phyloP scores from a whole-genome alignment of 2,797 vertebrate genomes.

The Phrynocephalus vlangalii region DNA sequence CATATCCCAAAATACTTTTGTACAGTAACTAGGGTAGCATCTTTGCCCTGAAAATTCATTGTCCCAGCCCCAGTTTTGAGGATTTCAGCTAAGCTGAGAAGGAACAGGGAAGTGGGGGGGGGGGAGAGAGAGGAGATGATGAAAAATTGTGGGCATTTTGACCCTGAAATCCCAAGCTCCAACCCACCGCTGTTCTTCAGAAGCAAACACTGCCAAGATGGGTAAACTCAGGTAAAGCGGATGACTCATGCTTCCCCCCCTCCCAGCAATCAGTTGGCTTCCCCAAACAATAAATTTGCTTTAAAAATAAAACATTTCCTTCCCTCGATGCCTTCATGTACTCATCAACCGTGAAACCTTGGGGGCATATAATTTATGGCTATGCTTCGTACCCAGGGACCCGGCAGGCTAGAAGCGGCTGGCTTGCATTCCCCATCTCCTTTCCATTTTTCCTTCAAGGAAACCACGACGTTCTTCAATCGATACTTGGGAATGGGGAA shows the following conservation, averaged over 20 bases:
- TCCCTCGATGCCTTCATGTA: not conserved
- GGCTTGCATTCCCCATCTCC: too few species aligned
- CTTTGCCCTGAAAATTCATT: too few species aligned
- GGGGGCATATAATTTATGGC: not conserved
- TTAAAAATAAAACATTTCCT: conserved; percentile 3
- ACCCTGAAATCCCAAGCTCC: not conserved
- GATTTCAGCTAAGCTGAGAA: too few species aligned
- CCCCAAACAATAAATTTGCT: not conserved
- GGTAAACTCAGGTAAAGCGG: not conserved
- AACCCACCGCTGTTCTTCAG: too few species aligned
- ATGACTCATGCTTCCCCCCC: not conserved
- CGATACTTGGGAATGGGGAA: not conserved
- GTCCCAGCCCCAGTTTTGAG: too few species aligned
- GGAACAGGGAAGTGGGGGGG: too few species aligned
- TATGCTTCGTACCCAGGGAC: too few species aligned
- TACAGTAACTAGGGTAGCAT: too few species aligned
- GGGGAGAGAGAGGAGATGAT: too few species aligned
- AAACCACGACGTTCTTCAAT: not conserved
- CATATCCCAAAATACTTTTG: too few species aligned
- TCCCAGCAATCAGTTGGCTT: not conserved
- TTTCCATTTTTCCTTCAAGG: too few species aligned
- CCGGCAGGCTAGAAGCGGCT: not conserved
- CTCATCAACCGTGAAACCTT: not conserved
- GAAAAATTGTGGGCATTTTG: too few species aligned
- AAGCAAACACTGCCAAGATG: not conserved